Base-by-base conservation (phyloP, 2,797 vertebrate species). In the Centroberyx gerrardi region DNA sequence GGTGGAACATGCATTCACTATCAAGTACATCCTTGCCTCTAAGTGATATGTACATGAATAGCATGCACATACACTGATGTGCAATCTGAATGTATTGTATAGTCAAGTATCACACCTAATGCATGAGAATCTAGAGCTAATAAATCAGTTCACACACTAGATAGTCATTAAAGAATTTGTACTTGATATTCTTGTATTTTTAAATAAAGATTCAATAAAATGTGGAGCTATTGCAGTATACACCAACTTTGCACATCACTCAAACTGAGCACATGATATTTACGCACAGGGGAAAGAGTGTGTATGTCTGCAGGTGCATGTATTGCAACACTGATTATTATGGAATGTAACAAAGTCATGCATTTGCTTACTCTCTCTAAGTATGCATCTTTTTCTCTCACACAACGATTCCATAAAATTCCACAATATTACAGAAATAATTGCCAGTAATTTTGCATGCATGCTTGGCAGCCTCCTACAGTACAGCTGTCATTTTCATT, bases 401-500 rank as follows among this genome's bases (percentile, higher is more conserved):
- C 54, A 31, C 15, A 29, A 31, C 14, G 54, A 31, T 31, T 56
- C 27, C 29, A 58, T 15, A 46, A 14, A 46, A 7, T 40, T 8
- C 8, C 38, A 36, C 33, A 36, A 36, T 36, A 36, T 7, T 36
- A 36, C 33, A 36, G 8, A 36, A 8, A 53, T 54, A 33, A 59
- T 18, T 67, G 5, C 1, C 22, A 15, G 0, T 42, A 36, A 58
- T 33, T 15, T 51, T 54, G 2, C 68, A 62, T 82, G 18, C 59
- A 82, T 29, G 13, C 7, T 66, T 38, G 0, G 17, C 18, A 66
- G 10, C 7, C 0, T 67, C 42, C 17, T 51, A 5, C 58, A 2
- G 52, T 27, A 28, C 18, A 72, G 27, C 14, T 68, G 40, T 68
- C 46, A 52, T 62, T 74, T 13, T n/a, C 8, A 9, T 10, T n/a